Evolutionary conservation across 2,113 vertebrate genomes (phyloP).

Genomic region (Clarias magur): DNA sequence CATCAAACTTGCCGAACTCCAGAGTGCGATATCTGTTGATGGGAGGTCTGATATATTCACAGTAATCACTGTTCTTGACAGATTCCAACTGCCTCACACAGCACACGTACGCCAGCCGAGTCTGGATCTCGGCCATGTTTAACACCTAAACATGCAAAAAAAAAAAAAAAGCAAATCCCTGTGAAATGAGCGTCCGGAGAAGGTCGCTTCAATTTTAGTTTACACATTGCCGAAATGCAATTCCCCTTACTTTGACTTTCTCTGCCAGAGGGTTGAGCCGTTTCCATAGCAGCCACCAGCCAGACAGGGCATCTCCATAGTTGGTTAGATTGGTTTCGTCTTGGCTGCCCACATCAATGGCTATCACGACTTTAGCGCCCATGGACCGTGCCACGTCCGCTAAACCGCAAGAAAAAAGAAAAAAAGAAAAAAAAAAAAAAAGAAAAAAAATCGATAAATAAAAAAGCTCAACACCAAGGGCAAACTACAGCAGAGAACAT

Average conservation of each 20-base stretch:
- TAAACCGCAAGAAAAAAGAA: slow-evolving; percentile 49
- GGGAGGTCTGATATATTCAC: slow-evolving; percentile 91
- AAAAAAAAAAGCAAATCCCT: background rate
- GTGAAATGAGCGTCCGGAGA: background rate
- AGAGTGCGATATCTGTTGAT: slow-evolving; percentile 90
- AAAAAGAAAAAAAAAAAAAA: background rate
- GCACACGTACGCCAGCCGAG: slow-evolving; percentile 91
- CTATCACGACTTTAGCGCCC: slow-evolving; percentile 93
- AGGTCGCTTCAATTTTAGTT: background rate
- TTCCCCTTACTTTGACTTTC: slow-evolving; percentile 85
- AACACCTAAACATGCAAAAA: slow-evolving; percentile 75
- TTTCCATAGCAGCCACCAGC: slow-evolving; percentile 98
- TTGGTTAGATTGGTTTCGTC: slow-evolving; percentile 96
- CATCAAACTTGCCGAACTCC: slow-evolving; percentile 92
- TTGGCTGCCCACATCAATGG: slow-evolving; percentile 91
- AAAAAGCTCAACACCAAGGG: background rate
- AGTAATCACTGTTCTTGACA: slow-evolving; percentile 91
- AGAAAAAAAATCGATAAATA: background rate
- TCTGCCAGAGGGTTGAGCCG: slow-evolving; percentile 89
- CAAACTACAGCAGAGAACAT: background rate
- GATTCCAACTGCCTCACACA: slow-evolving; percentile 92
- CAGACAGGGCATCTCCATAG: slow-evolving; percentile 88
- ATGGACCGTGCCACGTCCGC: slow-evolving; percentile 91
- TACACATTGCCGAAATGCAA: background rate
- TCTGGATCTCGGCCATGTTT: slow-evolving; percentile 97